Evolutionary conservation across 2,888 invertebrate genomes (phyloP).

Genomic region (Nomada fabriciana): DNA sequence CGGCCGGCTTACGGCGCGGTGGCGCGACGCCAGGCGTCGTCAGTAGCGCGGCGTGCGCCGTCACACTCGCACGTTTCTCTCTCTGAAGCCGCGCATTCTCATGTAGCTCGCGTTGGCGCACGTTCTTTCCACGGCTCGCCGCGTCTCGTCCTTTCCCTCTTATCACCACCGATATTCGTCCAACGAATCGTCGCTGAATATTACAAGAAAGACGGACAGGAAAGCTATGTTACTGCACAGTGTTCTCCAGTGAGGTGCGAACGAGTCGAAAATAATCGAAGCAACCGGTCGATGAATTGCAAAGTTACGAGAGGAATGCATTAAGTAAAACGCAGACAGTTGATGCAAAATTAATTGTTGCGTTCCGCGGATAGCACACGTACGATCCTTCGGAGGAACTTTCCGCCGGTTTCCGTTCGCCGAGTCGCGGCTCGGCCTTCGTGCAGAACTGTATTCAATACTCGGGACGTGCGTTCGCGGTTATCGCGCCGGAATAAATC

Average conservation of each 20-base stretch:
- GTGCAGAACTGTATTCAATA: constrained; percentile 66
- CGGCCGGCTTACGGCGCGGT: constrained; percentile 69
- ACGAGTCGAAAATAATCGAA: neutral
- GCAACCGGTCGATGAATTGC: too few species aligned
- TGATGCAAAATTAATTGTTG: constrained; percentile 25
- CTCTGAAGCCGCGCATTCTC: constrained; percentile 55
- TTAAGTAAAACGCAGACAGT: neutral
- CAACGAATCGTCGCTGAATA: neutral
- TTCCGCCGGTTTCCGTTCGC: neutral
- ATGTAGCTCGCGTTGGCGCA: constrained; percentile 55
- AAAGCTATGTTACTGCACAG: neutral
- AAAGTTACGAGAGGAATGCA: too few species aligned
- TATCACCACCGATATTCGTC: neutral
- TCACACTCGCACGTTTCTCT: constrained; percentile 80
- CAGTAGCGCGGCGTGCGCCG: constrained; percentile 84
- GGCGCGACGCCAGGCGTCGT: constrained; percentile 79
- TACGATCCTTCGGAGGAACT: constrained; percentile 12
- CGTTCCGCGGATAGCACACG: neutral
- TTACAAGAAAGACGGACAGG: neutral
- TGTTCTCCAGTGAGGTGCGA: constrained; percentile 15
- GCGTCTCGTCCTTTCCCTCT: neutral
- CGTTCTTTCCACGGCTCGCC: constrained; percentile 19
- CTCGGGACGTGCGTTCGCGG: constrained; percentile 58
- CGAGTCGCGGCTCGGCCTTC: constrained; percentile 31
- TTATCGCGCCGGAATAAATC: constrained; percentile 67